Conservation (phyloP, 2,797 vertebrate species). For the Antennarius maculatus region DNA sequence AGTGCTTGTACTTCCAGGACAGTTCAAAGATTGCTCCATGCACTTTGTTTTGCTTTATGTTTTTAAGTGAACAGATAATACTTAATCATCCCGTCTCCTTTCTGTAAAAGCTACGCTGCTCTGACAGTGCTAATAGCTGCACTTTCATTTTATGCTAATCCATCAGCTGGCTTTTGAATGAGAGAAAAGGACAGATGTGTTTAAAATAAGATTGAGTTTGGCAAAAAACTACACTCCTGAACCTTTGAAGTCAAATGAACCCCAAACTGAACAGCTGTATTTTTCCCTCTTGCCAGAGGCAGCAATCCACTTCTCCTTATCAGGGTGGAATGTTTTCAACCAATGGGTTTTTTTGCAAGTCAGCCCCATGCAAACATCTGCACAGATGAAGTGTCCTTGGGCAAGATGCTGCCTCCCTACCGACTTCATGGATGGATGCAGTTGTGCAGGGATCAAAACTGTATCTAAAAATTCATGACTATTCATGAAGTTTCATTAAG, state of each 20-base stretch:
- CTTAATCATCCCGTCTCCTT: conserved; percentile 10
- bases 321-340: conserved; percentile 59
- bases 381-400: conserved; percentile 59
- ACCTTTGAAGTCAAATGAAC: conserved; percentile 48
- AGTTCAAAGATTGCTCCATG: neutral
- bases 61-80: neutral
- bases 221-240: conserved; percentile 47
- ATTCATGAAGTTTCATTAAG: conserved; percentile 33
- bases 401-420: conserved; percentile 42
- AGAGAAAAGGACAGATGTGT: conserved; percentile 29
- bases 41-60: neutral
- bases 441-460: conserved; percentile 44
- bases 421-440: conserved; percentile 30
- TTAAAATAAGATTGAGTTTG: conserved; percentile 42
- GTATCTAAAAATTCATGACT: conserved; percentile 27
- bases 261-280: conserved; percentile 56
- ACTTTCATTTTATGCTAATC: conserved; percentile 41
- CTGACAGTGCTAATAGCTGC: conserved; percentile 32
- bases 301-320: conserved; percentile 50
- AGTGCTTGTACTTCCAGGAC: neutral
- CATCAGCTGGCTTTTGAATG: conserved; percentile 52
- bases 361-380: conserved; percentile 60
- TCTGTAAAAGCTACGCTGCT: conserved; percentile 9
- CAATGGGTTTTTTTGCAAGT: conserved; percentile 30
- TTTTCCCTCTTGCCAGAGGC: conserved; percentile 38